phyloP scores from a whole-genome alignment of 2,113 vertebrate species.

The Stigmatopora argus region DNA sequence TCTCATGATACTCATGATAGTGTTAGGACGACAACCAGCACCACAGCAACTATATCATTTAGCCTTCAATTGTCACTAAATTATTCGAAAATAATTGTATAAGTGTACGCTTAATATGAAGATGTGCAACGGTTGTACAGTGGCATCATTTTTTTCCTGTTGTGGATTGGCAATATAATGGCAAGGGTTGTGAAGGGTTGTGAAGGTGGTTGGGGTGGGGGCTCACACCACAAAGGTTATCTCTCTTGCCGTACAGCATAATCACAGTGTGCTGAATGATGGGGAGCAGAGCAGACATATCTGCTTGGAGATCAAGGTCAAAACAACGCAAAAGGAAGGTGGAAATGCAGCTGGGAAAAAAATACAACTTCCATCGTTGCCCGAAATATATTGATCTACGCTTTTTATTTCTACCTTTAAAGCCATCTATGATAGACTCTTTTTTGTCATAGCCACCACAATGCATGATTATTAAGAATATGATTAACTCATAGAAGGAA shows the following conservation, averaged over 20 bases:
- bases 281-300: constrained; percentile 55
- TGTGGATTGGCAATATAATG: constrained; percentile 69
- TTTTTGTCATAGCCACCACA: constrained; percentile 65
- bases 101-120: constrained; percentile 43
- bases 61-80: no score
- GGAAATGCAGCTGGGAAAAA: constrained; percentile 61
- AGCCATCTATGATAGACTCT: constrained; percentile 63
- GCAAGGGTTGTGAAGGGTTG: constrained; percentile 40
- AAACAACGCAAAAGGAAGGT: constrained; percentile 69
- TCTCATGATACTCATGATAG: constrained; percentile 13
- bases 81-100: no score
- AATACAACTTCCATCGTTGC: constrained; percentile 61
- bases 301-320: constrained; percentile 71
- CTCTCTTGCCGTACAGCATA: constrained; percentile 68
- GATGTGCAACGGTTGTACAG: constrained; percentile 49
- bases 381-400: constrained; percentile 68
- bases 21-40: constrained; percentile 44
- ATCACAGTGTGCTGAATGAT: constrained; percentile 61
- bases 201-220: constrained; percentile 33
- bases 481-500: constrained; percentile 43
- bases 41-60: constrained; percentile 53
- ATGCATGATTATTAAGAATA: constrained; percentile 64
- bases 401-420: constrained; percentile 55
- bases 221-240: constrained; percentile 59
- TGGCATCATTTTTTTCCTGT: constrained; percentile 66